A percentile compares a stretch with the other conserved stretches of the same genome.
Evolutionary conservation across 1,140 invertebrate genomes (phyloP).

Genomic region (Acromyrmex echinatior): DNA sequence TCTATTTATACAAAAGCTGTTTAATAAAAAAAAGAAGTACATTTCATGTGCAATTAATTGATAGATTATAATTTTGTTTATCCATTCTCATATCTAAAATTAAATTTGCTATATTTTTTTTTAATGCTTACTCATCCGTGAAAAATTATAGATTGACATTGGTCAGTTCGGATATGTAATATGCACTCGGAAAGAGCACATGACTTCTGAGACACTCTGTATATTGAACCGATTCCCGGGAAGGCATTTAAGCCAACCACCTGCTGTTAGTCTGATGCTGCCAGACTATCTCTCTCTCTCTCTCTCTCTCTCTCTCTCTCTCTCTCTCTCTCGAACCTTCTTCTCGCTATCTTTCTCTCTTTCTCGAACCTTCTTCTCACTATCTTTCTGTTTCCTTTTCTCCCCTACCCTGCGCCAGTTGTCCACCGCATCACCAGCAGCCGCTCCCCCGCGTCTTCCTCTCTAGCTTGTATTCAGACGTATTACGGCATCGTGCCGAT

Average conservation of each 20-base stretch:
- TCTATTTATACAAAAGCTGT: neutral
- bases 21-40: neutral
- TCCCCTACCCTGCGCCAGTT: slow-evolving; percentile 33
- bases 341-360: slow-evolving; percentile 54
- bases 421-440: slow-evolving; percentile 15
- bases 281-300: slow-evolving; percentile 53
- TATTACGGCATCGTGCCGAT: slow-evolving; percentile 77
- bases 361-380: slow-evolving; percentile 47
- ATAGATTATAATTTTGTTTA: neutral
- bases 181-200: neutral
- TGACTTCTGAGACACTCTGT: slow-evolving; percentile 59
- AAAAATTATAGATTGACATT: neutral
- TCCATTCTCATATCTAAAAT: neutral
- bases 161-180: neutral
- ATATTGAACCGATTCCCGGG: slow-evolving; percentile 77
- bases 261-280: slow-evolving; percentile 79
- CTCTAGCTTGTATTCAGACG: slow-evolving; percentile 68
- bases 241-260: slow-evolving; percentile 80
- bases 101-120: neutral
- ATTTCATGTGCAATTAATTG: neutral
- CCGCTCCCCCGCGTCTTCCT: neutral
- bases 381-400: slow-evolving; percentile 21
- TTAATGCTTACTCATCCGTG: neutral
- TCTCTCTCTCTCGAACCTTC: too few relatives aligned
- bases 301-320: slow-evolving; percentile 39